These are phyloP conservation scores for Lethenteron camtschaticum DNA, from an alignment of 2,113 vertebrate species.

Conservation along the genomic window DNA sequence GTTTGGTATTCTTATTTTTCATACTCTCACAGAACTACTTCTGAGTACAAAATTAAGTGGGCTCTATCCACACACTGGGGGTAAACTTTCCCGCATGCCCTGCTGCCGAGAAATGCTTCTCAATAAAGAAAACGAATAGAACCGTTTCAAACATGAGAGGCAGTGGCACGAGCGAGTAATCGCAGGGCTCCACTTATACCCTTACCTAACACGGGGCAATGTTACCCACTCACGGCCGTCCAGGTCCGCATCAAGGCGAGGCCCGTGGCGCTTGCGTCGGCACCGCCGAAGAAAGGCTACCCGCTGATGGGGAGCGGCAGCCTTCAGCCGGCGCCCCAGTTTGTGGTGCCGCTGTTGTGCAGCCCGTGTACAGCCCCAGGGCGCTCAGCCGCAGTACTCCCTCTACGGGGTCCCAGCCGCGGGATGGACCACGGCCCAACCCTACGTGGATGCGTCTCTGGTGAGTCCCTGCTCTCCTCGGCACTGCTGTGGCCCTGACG, in stretches of 20 bases:
- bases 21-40: no score
- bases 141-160: no score
- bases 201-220: no score
- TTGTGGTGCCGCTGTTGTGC: constrained; percentile 85
- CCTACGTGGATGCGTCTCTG: constrained; percentile 94
- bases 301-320: constrained; percentile 70
- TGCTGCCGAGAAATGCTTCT: no score
- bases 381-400: constrained; percentile 60
- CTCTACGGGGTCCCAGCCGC: constrained; percentile 85
- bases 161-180: no score
- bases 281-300: constrained; percentile 97
- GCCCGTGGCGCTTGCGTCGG: constrained; percentile 63
- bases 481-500: no score
- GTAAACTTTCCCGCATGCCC: no score
- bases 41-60: no score
- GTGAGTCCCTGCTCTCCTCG: constrained; percentile 24
- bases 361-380: constrained; percentile 54
- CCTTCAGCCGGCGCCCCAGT: constrained; percentile 66
- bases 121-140: no score
- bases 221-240: constrained; percentile 4
- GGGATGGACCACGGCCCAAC: constrained; percentile 73
- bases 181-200: no score
- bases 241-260: constrained; percentile 76
- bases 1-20: no score
- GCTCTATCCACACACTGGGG: no score